Evolutionary conservation across 2,888 invertebrate genomes (phyloP).

Genomic region (Mystacides longicornis): DNA sequence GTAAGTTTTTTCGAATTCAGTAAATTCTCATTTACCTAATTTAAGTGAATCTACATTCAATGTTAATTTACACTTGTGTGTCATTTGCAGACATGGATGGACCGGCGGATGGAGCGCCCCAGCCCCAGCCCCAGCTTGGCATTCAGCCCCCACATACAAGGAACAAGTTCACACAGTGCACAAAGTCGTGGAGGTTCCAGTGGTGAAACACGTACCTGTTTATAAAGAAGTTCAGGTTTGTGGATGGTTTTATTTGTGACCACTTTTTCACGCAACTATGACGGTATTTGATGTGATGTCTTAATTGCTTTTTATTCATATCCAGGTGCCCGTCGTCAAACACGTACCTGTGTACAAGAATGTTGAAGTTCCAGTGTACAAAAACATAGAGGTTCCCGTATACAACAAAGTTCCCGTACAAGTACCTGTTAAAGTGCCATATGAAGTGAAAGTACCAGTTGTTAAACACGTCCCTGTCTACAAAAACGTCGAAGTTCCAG

Average conservation of each 20-base stretch:
- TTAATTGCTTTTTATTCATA: background rate
- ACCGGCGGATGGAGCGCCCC: background rate
- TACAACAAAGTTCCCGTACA: constrained; percentile 12
- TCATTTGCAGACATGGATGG: background rate
- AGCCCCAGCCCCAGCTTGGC: background rate
- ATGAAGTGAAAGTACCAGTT: constrained; percentile 9
- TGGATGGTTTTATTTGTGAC: background rate
- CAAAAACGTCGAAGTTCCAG: constrained; percentile 10
- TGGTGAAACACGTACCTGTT: constrained; percentile 12
- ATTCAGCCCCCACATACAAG: background rate
- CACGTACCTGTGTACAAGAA: constrained; percentile 11
- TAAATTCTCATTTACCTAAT: no score
- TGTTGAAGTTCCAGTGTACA: constrained; percentile 12
- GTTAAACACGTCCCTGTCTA: constrained; percentile 9
- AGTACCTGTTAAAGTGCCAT: constrained; percentile 8
- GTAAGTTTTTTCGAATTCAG: no score
- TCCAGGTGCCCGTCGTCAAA: constrained; percentile 12
- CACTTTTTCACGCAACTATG: background rate
- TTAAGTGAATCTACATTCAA: no score
- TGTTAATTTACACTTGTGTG: no score
- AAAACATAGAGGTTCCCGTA: constrained; percentile 7
- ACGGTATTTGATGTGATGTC: background rate
- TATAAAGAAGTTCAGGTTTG: constrained; percentile 13
- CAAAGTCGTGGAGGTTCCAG: constrained; percentile 4
- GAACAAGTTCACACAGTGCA: constrained; percentile 2